These are phyloP conservation scores for Rhopalosiphum padi DNA, from an alignment of 1,140 invertebrate species.

Conservation along the genomic window DNA sequence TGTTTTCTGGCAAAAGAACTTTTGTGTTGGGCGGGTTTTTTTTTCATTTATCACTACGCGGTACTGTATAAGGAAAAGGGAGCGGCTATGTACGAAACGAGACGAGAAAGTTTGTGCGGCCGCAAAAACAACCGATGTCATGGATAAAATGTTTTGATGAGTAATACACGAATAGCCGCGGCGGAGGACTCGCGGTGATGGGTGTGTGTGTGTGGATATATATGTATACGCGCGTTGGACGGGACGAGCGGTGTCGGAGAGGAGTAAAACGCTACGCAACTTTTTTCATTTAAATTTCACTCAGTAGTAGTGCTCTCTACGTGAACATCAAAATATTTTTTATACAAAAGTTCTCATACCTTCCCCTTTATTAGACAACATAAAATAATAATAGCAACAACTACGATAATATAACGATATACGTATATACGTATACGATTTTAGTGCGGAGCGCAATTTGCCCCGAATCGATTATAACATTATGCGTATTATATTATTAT, in stretches of 20 bases:
- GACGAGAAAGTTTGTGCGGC: conserved; percentile 44
- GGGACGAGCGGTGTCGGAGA: background rate
- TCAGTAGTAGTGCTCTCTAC: background rate
- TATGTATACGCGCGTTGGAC: background rate
- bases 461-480: background rate
- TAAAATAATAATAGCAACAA: background rate
- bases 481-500: background rate
- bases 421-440: background rate
- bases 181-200: background rate
- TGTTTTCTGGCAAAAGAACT: conserved; percentile 22
- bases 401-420: background rate
- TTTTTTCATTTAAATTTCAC: conserved; percentile 54
- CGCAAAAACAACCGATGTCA: conserved; percentile 42
- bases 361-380: background rate
- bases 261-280: background rate
- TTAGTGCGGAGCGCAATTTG: background rate
- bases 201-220: no score
- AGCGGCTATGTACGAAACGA: background rate
- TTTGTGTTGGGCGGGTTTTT: conserved; percentile 28
- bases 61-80: conserved; percentile 29
- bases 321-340: conserved; percentile 21
- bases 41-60: conserved; percentile 51
- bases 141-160: conserved; percentile 53
- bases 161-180: background rate
- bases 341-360: background rate